Conservation (phyloP, 2,888 invertebrate genomes). For the Branchellion lobata region DNA sequence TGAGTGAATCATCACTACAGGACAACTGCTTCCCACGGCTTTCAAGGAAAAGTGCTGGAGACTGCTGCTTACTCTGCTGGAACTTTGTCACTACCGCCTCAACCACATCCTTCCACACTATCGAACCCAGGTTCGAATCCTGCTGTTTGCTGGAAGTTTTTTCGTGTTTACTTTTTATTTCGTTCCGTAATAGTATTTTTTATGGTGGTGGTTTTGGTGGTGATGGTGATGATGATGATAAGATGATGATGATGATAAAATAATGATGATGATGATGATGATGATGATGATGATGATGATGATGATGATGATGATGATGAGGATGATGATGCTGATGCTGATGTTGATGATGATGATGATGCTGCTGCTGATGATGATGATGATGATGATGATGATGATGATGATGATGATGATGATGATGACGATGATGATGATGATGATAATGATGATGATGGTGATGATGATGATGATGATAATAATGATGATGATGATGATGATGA, state of each 20-base stretch:
- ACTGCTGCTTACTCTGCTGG: constrained; percentile 87
- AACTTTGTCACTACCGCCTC: constrained; percentile 82
- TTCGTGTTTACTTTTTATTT: neutral
- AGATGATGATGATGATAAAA: constrained; percentile 2
- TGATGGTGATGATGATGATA: too few relatives aligned
- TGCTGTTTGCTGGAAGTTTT: neutral
- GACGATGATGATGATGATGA: constrained; percentile 32
- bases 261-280: constrained; percentile 13
- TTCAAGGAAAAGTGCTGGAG: constrained; percentile 89
- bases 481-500: constrained; percentile 16
- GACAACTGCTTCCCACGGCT: constrained; percentile 83
- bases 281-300: too few relatives aligned
- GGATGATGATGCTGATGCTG: too few relatives aligned
- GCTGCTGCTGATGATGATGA: too few relatives aligned
- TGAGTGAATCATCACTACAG: constrained; percentile 59
- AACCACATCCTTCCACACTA: constrained; percentile 96
- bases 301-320: too few relatives aligned
- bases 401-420: constrained; percentile 29
- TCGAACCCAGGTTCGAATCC: constrained; percentile 62
- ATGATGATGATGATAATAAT: neutral
- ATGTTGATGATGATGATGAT: too few relatives aligned
- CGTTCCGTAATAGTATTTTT: neutral
- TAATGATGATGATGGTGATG: neutral
- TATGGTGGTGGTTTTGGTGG: too few relatives aligned
- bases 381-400: constrained; percentile 31